These are phyloP conservation scores for Perca fluviatilis DNA, from an alignment of 2,113 vertebrate genomes.

Conservation along the genomic window DNA sequence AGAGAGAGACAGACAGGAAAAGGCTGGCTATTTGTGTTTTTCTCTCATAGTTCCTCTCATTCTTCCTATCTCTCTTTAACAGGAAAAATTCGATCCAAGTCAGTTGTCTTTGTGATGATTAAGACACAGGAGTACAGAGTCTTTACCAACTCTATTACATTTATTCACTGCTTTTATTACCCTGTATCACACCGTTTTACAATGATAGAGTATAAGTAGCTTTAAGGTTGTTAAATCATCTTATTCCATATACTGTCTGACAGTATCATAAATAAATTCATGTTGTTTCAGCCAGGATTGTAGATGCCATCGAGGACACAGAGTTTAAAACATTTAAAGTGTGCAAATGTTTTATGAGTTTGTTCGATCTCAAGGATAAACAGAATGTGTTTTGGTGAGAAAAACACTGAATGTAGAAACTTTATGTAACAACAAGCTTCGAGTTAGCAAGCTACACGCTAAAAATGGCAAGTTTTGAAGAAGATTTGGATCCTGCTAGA, in stretches of 20 bases:
- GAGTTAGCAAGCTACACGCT: too few relatives aligned
- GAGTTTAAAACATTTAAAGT: not conserved
- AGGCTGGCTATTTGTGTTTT: not conserved
- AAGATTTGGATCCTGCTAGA: too few relatives aligned
- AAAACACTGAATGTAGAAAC: not conserved
- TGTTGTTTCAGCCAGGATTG: not conserved
- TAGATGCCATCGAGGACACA: not conserved
- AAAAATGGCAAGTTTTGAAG: too few relatives aligned
- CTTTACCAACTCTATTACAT: not conserved
- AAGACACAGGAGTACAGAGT: not conserved
- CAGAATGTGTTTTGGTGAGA: not conserved
- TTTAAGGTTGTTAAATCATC: not conserved
- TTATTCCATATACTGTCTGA: not conserved
- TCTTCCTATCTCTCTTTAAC: not conserved
- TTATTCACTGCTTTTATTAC: not conserved
- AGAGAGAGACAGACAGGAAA: not conserved
- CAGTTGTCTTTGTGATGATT: not conserved
- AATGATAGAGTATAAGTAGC: too few relatives aligned
- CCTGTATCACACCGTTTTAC: too few relatives aligned
- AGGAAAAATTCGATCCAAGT: not conserved
- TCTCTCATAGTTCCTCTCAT: not conserved
- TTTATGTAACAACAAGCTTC: not conserved
- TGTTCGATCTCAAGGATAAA: not conserved
- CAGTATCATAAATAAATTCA: not conserved
- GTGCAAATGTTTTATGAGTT: not conserved